Conservation (phyloP, 2,888 invertebrate genomes). For the Lobophora halterata region DNA sequence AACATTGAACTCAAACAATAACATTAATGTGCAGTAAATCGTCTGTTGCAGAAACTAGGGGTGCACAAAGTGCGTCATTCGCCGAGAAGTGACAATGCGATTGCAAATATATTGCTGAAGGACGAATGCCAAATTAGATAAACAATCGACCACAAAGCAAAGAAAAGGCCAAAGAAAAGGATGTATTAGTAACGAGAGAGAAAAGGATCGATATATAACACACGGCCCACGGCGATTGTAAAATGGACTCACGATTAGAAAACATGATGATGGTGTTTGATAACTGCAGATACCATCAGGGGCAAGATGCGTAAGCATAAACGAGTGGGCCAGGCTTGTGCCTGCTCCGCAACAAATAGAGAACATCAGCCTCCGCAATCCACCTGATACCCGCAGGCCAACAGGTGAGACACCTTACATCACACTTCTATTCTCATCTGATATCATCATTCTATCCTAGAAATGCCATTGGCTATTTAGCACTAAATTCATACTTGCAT, state of each 20-base stretch:
- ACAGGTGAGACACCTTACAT: slow-evolving; percentile 41
- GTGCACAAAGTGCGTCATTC: slow-evolving; percentile 75
- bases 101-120: slow-evolving; percentile 67
- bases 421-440: background rate
- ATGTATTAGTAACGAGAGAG: slow-evolving; percentile 71
- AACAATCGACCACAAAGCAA: slow-evolving; percentile 66
- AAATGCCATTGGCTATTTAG: slow-evolving; percentile 1
- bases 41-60: slow-evolving; percentile 73
- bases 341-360: slow-evolving; percentile 71
- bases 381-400: slow-evolving; percentile 62
- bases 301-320: slow-evolving; percentile 79
- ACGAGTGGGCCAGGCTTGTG: slow-evolving; percentile 71
- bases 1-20: slow-evolving; percentile 42
- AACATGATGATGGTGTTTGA: slow-evolving; percentile 67
- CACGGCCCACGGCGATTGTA: slow-evolving; percentile 76
- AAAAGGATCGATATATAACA: slow-evolving; percentile 72
- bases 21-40: slow-evolving; percentile 41
- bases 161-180: slow-evolving; percentile 77
- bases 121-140: slow-evolving; percentile 54
- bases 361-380: slow-evolving; percentile 58
- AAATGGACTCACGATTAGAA: slow-evolving; percentile 77
- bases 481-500: slow-evolving; percentile 2
- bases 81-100: slow-evolving; percentile 74
- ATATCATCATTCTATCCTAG: slow-evolving; percentile 6
- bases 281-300: slow-evolving; percentile 64